phyloP scores from a whole-genome alignment of 2,888 invertebrate species.

The Chloromyia formosa region DNA sequence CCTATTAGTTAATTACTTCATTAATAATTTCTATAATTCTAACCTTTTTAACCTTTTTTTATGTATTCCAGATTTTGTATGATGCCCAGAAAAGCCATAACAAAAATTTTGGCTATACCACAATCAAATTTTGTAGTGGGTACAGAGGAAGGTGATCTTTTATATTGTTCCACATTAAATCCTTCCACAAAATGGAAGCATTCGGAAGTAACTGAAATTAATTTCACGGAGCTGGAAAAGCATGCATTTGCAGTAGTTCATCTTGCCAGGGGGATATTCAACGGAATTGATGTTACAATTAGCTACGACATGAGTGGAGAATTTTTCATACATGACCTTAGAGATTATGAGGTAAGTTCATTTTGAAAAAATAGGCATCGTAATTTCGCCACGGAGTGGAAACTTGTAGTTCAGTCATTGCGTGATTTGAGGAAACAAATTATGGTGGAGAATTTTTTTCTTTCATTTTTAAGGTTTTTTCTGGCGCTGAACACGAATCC shows the following conservation, averaged over 20 bases:
- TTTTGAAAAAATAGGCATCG: no score
- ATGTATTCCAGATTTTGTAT: constrained; percentile 46
- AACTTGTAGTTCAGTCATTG: no score
- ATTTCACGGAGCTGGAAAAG: constrained; percentile 53
- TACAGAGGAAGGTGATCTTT: constrained; percentile 59
- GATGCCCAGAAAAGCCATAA: constrained; percentile 52
- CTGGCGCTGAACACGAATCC: no score
- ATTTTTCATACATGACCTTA: constrained; percentile 59
- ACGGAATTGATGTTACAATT: constrained; percentile 55
- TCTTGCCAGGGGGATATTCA: constrained; percentile 54
- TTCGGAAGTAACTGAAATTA: constrained; percentile 43
- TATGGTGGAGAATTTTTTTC: no score
- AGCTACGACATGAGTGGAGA: constrained; percentile 63
- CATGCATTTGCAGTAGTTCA: constrained; percentile 60
- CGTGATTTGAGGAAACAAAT: no score
- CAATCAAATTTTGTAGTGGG: constrained; percentile 59
- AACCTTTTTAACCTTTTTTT: no score
- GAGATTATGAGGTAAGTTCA: constrained; percentile 54
- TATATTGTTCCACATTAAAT: constrained; percentile 55
- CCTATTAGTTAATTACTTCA: no score
- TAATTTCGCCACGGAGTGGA: no score
- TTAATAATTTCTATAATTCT: no score
- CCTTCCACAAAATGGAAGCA: constrained; percentile 35
- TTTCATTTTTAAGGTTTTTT: no score
- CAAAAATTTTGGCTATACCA: constrained; percentile 55